These are phyloP conservation scores for Diachasma alloeum DNA, from an alignment of 1,140 invertebrate species.

Conservation along the genomic window DNA sequence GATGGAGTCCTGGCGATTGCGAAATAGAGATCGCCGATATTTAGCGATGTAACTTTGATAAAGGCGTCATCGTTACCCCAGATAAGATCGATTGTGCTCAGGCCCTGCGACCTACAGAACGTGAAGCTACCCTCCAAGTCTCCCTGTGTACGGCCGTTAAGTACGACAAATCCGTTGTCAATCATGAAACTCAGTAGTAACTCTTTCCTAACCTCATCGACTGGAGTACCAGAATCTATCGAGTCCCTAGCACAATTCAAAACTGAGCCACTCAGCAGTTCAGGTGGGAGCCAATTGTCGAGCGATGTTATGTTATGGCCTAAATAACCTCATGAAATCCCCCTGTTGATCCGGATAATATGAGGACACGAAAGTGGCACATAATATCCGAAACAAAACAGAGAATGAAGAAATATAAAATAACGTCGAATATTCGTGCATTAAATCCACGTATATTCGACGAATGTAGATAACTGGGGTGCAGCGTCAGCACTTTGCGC, in stretches of 20 bases:
- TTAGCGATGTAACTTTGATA: background rate
- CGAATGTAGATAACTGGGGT: too few species aligned
- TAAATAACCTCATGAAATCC: background rate
- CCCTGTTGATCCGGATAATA: too few species aligned
- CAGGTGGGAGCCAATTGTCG: background rate
- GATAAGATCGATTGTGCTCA: background rate
- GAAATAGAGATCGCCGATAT: too few species aligned
- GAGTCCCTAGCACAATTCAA: background rate
- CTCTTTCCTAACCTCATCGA: background rate
- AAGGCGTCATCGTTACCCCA: background rate
- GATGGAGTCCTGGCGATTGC: too few species aligned
- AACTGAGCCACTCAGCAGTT: background rate
- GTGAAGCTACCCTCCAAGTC: background rate
- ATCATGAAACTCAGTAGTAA: background rate
- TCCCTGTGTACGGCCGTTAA: background rate
- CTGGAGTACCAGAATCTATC: background rate
- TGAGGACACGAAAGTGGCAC: too few species aligned
- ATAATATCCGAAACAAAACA: too few species aligned
- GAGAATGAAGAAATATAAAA: too few species aligned
- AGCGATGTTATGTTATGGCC: background rate
- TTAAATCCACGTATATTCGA: too few species aligned
- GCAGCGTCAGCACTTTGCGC: too few species aligned
- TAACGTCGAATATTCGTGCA: too few species aligned
- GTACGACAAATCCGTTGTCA: slow-evolving; percentile 1
- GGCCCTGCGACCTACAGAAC: background rate